Evolutionary conservation across 2,797 vertebrate species (phyloP), one percentile per base, ranked within the genome.

Genomic region (Neosilurus hyrtlii): DNA sequence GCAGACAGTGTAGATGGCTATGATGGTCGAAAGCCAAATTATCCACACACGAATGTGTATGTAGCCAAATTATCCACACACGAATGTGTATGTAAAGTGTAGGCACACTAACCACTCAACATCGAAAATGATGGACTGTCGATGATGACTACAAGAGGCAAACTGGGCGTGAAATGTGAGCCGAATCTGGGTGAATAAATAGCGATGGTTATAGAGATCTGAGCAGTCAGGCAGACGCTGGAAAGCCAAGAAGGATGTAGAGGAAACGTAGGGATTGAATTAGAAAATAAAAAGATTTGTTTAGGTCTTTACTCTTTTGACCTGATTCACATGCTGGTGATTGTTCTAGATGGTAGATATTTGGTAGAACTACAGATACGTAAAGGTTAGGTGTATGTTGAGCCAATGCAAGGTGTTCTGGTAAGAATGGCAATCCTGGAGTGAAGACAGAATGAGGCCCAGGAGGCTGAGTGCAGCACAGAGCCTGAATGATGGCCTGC

Each of bases 401-500:
- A 73, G 49, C n/a, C 26, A 63, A 43, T 56, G 56, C 66, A 24
- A 12, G 68, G 22, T 26, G 43, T 43, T 43, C 43, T 43, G 43
- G 68, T 12, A 54, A 30, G 51, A 11, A n/a, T 71, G 68, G 49
- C 22, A 11, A 52, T 71, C 68, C 26, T 43, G 59, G 61, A 66
- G 4, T 35, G 57, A 30, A 72, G 78, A 24, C 66, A 82, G 56
- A 68, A 65, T 68, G 79, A 82, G 70, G 62, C 67, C 52, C 77
- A 26, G 56, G 75, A 73, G 49, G 49, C 12, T 63, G 67, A 78
- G 37, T 43, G 59, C 24, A 16, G 30, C 54, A 26, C 22, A 14
- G 26, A 81, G 76, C 57, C 85, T 83, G 86, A 81, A 85, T 86
- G 78, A 83, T 80, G 66, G 54, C 43, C 7, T 15, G 84, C 62